These are phyloP conservation scores for Hermatobates lingyangjiaoensis DNA, from an alignment of 1,140 invertebrate species.

Conservation along the genomic window DNA sequence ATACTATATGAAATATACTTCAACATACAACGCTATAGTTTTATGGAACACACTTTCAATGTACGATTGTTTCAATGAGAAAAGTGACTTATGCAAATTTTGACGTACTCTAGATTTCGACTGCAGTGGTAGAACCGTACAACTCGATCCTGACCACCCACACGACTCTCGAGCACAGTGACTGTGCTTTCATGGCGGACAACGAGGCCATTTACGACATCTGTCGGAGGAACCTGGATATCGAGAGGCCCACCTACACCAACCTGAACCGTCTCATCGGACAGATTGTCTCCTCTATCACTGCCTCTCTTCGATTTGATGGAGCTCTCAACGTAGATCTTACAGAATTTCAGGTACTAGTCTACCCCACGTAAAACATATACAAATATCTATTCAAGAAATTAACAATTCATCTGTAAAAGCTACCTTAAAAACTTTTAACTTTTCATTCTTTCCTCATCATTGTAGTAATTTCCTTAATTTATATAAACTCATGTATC, in stretches of 20 bases:
- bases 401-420: no score
- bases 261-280: conserved; percentile 41
- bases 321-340: conserved; percentile 76
- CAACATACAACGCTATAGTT: no score
- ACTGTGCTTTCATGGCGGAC: conserved; percentile 49
- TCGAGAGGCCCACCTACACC: conserved; percentile 41
- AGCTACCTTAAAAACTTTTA: no score
- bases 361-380: no score
- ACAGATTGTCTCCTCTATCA: conserved; percentile 41
- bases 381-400: no score
- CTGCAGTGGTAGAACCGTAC: conserved; percentile 52
- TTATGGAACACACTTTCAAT: no score
- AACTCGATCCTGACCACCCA: conserved; percentile 63
- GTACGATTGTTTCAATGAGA: neutral
- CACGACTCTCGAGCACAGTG: conserved; percentile 46
- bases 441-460: no score
- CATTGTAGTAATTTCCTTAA: no score
- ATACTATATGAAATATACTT: no score
- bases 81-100: conserved; percentile 6
- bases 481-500: no score
- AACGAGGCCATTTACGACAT: conserved; percentile 55
- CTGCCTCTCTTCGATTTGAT: conserved; percentile 51
- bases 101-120: conserved; percentile 30
- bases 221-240: conserved; percentile 38
- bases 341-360: conserved; percentile 56